Evolutionary conservation across 2,797 vertebrate species (phyloP), one percentile per base, ranked within the genome.

Genomic region (Synaphobranchus kaupii): DNA sequence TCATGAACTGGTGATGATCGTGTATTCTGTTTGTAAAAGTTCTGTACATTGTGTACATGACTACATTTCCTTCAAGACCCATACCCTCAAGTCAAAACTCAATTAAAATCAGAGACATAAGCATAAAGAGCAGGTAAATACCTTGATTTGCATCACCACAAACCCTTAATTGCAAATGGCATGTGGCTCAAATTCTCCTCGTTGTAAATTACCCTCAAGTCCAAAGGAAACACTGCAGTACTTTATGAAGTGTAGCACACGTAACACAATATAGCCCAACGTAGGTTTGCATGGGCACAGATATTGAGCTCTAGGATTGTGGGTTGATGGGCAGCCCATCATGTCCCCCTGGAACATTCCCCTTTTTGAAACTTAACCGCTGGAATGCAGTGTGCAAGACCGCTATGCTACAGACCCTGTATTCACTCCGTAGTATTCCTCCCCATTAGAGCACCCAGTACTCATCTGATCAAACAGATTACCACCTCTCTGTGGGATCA

Each of bases 371-470:
- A 90, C 83, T 88, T 86, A 91, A 86, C 89, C 87, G 84, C 15
- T 76, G 88, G 88, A 91, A 93, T 91, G 88, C 80, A 68, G 81
- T 84, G 92, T 87, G 91, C 90, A 86, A 83, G 87, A 91, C 84
- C 83, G 89, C 83, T 68, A 84, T 88, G 63, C 50, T 28, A 71
- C 85, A 13, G 81, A 0, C 44, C 81, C 84, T 48, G 15, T 80
- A 47, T 82, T 87, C 84, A 66, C 39, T 87, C 87, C 86, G 54
- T 1, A 0, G 80, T 63, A 87, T 52, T 86, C 85, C 88, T 86
- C 86, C 89, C 44, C 84, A 82, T 73, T 84, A 86, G 87, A 90
- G 90, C 90, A 90, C 87, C 88, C n/a, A 85, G 88, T 88, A 71
- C 90, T 82, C 76, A 56, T n/a, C 71, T 76, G 34, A 56, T 44